phyloP scores from a whole-genome alignment of 2,797 vertebrate genomes.

The Notamacropus eugenii region DNA sequence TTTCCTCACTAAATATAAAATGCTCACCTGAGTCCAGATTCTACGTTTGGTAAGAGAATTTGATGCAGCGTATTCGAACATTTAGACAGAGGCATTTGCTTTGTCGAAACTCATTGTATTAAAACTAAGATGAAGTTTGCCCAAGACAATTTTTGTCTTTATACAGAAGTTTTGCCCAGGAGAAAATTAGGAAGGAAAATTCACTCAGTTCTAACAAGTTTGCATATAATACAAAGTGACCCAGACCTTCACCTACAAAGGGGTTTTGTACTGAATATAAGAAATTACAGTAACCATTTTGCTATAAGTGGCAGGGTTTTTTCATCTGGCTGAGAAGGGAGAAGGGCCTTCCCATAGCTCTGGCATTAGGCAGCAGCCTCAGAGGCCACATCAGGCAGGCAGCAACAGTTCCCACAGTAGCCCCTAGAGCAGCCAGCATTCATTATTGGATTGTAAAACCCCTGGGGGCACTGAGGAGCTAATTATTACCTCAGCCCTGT shows the following conservation, averaged over 20 bases:
- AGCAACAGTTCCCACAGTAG: no score
- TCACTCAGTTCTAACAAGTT: slow-evolving; percentile 29
- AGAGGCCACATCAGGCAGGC: no score
- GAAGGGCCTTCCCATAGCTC: no score
- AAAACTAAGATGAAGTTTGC: slow-evolving; percentile 45
- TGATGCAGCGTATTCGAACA: slow-evolving; percentile 10
- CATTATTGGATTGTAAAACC: no score
- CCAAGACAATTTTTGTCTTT: slow-evolving; percentile 45
- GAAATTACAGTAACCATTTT: not conserved
- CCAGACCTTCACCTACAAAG: not conserved
- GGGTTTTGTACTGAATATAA: not conserved
- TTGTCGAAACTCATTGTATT: slow-evolving; percentile 54
- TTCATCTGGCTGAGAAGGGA: no score
- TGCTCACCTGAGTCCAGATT: slow-evolving; percentile 70
- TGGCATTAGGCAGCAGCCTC: no score
- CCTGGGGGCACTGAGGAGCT: no score
- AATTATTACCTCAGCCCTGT: no score
- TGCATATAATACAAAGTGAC: slow-evolving; percentile 11
- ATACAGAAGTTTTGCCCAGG: not conserved
- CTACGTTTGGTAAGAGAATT: slow-evolving; percentile 30
- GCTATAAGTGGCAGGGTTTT: no score
- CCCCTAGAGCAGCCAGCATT: no score
- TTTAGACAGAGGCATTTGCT: slow-evolving; percentile 53
- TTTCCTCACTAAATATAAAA: slow-evolving; percentile 75
- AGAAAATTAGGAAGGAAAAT: slow-evolving; percentile 44